Evolutionary conservation across 1,140 invertebrate genomes (phyloP).

Genomic region (Pogonognathellus flavescens): DNA sequence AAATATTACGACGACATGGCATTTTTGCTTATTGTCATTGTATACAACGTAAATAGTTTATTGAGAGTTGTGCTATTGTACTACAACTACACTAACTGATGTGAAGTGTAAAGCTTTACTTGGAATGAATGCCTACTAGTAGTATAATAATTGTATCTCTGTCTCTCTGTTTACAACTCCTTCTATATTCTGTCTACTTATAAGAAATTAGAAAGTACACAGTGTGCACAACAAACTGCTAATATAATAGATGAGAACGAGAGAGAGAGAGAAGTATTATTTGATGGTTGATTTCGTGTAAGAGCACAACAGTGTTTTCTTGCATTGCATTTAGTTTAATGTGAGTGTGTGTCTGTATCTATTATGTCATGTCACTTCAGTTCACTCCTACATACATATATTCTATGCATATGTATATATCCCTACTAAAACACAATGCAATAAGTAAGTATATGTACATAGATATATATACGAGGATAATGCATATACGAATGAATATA

Average conservation of each 20-base stretch:
- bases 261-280: too few relatives aligned
- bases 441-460: too few relatives aligned
- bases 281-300: not conserved
- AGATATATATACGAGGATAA: too few relatives aligned
- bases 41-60: not conserved
- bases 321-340: not conserved
- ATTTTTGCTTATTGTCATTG: not conserved
- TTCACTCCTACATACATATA: not conserved
- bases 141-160: too few relatives aligned
- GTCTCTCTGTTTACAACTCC: too few relatives aligned
- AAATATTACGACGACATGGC: not conserved
- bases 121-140: too few relatives aligned
- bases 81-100: too few relatives aligned
- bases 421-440: not conserved
- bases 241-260: too few relatives aligned
- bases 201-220: conserved; percentile 47
- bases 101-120: too few relatives aligned
- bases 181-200: not conserved
- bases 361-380: conserved; percentile 41
- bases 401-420: not conserved
- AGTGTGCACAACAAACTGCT: too few relatives aligned
- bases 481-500: too few relatives aligned
- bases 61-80: too few relatives aligned
- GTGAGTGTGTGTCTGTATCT: not conserved
- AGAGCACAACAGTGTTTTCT: conserved; percentile 20